Conservation (phyloP, 2,888 invertebrate species). For the Myopa tessellatipennis region DNA sequence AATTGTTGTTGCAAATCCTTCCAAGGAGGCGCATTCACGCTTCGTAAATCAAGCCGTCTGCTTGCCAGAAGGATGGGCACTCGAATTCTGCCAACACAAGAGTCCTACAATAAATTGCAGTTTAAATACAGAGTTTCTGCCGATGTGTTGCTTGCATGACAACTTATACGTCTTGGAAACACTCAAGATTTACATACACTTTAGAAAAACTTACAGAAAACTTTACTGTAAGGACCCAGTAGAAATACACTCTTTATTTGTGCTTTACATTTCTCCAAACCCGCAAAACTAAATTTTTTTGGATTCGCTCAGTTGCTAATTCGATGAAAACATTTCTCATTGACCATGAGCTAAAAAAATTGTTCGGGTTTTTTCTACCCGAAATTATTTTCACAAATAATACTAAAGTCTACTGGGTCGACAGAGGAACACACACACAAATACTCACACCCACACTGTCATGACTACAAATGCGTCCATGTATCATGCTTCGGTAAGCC, state of each 20-base stretch:
- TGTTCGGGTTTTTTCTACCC: not conserved
- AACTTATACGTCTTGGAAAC: slow-evolving; percentile 21
- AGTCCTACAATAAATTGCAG: slow-evolving; percentile 58
- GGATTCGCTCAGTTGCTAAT: too few species aligned
- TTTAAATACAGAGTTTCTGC: slow-evolving; percentile 53
- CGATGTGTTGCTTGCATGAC: slow-evolving; percentile 46
- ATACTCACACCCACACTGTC: not conserved
- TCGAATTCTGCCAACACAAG: not conserved
- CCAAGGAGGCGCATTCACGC: not conserved
- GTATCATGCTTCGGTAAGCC: slow-evolving; percentile 35
- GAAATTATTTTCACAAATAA: too few species aligned
- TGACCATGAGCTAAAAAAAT: not conserved
- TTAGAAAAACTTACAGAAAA: slow-evolving; percentile 37
- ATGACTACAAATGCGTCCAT: slow-evolving; percentile 13
- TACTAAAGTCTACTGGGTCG: not conserved
- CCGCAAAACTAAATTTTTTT: too few species aligned
- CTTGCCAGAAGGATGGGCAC: not conserved
- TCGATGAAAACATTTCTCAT: too few species aligned
- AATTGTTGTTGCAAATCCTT: not conserved
- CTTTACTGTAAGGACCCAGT: slow-evolving; percentile 53
- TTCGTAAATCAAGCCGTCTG: slow-evolving; percentile 16
- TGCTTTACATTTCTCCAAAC: too few species aligned
- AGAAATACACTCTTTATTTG: not conserved
- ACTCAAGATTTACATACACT: slow-evolving; percentile 18
- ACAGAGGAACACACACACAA: not conserved